Conservation (phyloP, 1,140 invertebrate species). For the Ditylenchus dipsaci region DNA sequence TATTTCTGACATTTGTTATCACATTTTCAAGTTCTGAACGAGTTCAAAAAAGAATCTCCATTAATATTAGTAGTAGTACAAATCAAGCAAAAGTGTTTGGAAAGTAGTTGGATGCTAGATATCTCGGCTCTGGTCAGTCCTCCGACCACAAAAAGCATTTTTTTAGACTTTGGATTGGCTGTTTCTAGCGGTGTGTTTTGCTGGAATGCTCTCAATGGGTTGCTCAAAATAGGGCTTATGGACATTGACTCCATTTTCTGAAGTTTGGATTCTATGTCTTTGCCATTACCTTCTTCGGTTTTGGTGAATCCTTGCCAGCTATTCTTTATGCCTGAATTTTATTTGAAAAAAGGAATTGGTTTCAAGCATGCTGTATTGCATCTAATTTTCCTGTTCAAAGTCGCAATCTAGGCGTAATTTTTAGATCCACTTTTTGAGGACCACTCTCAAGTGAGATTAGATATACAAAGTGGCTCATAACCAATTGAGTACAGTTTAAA, state of each 20-base stretch:
- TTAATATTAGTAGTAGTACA: constrained; percentile 21
- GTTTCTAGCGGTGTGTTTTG: constrained; percentile 15
- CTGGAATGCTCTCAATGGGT: not conserved
- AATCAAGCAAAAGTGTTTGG: constrained; percentile 13
- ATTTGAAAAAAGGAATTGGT: no score
- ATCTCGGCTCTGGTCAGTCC: constrained; percentile 44
- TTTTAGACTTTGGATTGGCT: not conserved
- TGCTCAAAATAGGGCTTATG: not conserved
- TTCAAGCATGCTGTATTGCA: no score
- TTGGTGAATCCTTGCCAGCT: constrained; percentile 39
- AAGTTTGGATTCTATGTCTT: constrained; percentile 3
- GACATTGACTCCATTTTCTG: not conserved
- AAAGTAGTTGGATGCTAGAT: constrained; percentile 20
- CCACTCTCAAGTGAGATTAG: no score
- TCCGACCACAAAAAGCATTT: constrained; percentile 38
- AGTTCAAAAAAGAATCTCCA: constrained; percentile 23
- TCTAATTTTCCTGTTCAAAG: no score
- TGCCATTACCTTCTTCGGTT: not conserved
- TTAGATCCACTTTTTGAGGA: no score
- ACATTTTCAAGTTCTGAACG: constrained; percentile 8
- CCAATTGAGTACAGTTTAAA: no score
- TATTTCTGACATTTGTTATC: not conserved
- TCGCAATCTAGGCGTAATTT: no score
- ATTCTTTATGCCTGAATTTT: constrained; percentile 21
- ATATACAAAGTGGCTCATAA: no score